These are phyloP conservation scores for Tiliacea aurago DNA, from an alignment of 2,888 invertebrate species.

Conservation along the genomic window DNA sequence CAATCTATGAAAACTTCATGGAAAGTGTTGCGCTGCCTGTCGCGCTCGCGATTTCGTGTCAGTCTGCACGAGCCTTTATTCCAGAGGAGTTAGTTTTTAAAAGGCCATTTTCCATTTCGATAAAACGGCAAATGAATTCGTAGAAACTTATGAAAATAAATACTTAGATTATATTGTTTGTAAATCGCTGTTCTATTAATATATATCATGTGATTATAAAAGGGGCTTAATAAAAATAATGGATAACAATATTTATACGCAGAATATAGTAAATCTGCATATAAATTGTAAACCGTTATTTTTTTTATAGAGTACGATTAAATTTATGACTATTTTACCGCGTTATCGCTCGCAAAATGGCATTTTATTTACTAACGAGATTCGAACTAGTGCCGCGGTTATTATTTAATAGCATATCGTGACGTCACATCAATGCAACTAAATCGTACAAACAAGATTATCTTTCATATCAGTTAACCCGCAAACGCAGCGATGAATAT, in stretches of 20 bases:
- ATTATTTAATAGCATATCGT: slow-evolving; percentile 55
- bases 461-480: slow-evolving; percentile 65
- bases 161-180: background rate
- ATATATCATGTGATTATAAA: slow-evolving; percentile 6
- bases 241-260: no score
- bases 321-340: slow-evolving; percentile 31
- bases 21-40: no score
- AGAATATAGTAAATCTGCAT: slow-evolving; percentile 12
- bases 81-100: background rate
- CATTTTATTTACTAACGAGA: slow-evolving; percentile 47
- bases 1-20: no score
- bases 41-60: no score
- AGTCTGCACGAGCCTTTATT: background rate
- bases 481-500: slow-evolving; percentile 74
- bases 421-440: slow-evolving; percentile 62
- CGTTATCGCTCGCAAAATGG: slow-evolving; percentile 43
- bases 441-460: slow-evolving; percentile 68
- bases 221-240: background rate
- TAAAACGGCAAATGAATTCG: slow-evolving; percentile 20
- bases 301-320: slow-evolving; percentile 34
- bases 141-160: slow-evolving; percentile 7
- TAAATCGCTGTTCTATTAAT: background rate
- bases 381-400: slow-evolving; percentile 35
- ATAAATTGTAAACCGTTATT: slow-evolving; percentile 36
- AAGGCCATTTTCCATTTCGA: background rate